Percentiles rank a stretch among this genome's conserved stretches.
Evolutionary conservation across 64 coral and sea anemone species (phyloP).

Genomic region (Pachyseris speciosa): DNA sequence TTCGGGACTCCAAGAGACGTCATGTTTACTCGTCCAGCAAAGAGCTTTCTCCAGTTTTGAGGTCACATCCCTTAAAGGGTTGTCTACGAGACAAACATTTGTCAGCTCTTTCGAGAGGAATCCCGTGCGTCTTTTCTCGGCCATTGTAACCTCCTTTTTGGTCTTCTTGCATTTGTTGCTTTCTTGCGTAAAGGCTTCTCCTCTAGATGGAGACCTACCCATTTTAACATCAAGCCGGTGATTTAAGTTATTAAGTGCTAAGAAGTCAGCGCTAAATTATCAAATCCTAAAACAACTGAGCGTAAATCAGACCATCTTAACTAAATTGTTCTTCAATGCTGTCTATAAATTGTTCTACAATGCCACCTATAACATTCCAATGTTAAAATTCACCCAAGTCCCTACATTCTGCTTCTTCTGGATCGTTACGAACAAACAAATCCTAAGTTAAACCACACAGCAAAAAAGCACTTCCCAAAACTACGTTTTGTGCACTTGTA

Average conservation of each 20-base stretch:
- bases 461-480: too few species aligned
- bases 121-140: not conserved
- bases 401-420: too few species aligned
- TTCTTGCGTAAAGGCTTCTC: not conserved
- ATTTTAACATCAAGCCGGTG: not conserved
- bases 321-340: too few species aligned
- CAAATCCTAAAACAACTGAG: too few species aligned
- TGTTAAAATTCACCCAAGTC: too few species aligned
- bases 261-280: not conserved
- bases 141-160: not conserved
- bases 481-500: too few species aligned
- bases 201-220: not conserved
- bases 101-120: not conserved
- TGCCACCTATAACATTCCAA: too few species aligned
- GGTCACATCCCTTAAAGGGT: not conserved
- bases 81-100: not conserved
- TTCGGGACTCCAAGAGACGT: not conserved
- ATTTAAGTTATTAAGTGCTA: not conserved
- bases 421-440: too few species aligned
- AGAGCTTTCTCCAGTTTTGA: slow-evolving; percentile 25
- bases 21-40: slow-evolving; percentile 43
- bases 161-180: not conserved
- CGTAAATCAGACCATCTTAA: too few species aligned
- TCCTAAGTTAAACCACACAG: too few species aligned
- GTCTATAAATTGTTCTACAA: too few species aligned